Evolutionary conservation across 2,797 vertebrate genomes (phyloP).

Genomic region (Xenentodon cancila): DNA sequence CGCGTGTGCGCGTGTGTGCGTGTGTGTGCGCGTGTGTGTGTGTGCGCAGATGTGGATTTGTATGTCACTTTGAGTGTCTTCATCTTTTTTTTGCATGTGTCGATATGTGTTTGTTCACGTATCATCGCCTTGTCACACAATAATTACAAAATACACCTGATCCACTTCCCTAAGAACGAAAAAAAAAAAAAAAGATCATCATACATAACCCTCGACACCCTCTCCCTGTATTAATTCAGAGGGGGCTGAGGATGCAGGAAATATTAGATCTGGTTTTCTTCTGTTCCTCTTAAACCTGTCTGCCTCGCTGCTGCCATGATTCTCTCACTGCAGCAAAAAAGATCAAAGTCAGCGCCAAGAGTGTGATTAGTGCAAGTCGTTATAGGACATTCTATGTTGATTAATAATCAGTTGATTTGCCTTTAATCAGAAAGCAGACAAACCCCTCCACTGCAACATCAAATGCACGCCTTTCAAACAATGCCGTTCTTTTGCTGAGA

Average conservation of each 20-base stretch:
- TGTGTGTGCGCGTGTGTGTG: neutral
- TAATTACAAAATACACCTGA: conserved; percentile 67
- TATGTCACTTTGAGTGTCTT: no score
- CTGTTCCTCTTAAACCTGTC: conserved; percentile 31
- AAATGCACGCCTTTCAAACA: conserved; percentile 45
- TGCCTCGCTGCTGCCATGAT: conserved; percentile 8
- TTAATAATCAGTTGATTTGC: conserved; percentile 63
- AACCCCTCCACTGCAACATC: conserved; percentile 28
- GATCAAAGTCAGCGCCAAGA: conserved; percentile 34
- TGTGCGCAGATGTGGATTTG: no score
- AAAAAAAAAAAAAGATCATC: conserved; percentile 1
- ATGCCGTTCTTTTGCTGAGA: conserved; percentile 20
- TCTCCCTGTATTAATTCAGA: conserved; percentile 13
- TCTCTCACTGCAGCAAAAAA: conserved; percentile 17
- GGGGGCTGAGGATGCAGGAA: conserved; percentile 26
- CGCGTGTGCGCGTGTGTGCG: conserved; percentile 20
- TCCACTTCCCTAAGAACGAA: conserved; percentile 35
- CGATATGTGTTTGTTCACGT: conserved; percentile 12
- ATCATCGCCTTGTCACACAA: conserved; percentile 39
- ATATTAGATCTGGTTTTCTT: conserved; percentile 45
- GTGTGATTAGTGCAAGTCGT: conserved; percentile 50
- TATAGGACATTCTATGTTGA: conserved; percentile 48
- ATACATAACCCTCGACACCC: neutral
- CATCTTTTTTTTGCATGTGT: no score
- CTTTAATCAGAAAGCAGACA: conserved; percentile 38